Percentiles rank a stretch among this genome's conserved stretches.
These are phyloP conservation scores for Apotomis turbidana DNA, from an alignment of 2,888 invertebrate genomes.

Conservation along the genomic window DNA sequence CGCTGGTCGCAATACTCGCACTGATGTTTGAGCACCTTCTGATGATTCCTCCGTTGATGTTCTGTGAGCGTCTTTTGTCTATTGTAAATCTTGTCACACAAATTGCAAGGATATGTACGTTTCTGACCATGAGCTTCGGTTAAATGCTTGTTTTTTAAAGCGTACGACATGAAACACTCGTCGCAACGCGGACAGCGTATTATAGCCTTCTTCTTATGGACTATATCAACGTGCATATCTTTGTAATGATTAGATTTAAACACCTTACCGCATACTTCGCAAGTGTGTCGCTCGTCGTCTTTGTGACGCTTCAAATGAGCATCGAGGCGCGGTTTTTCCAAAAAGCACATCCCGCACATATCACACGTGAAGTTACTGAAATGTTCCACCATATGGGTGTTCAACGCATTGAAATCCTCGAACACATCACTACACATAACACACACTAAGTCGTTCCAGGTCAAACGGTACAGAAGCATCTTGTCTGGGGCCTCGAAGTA, in stretches of 20 bases:
- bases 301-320: slow-evolving; percentile 77
- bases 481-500: slow-evolving; percentile 77
- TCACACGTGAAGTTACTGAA: slow-evolving; percentile 77
- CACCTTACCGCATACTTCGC: slow-evolving; percentile 78
- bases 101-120: slow-evolving; percentile 72
- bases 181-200: slow-evolving; percentile 75
- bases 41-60: slow-evolving; percentile 74
- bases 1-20: slow-evolving; percentile 83
- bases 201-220: slow-evolving; percentile 75
- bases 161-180: slow-evolving; percentile 77
- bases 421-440: slow-evolving; percentile 75
- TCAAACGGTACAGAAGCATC: slow-evolving; percentile 67
- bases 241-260: slow-evolving; percentile 78
- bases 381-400: slow-evolving; percentile 77
- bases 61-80: slow-evolving; percentile 74
- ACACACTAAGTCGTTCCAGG: slow-evolving; percentile 75
- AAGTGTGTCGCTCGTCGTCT: slow-evolving; percentile 80
- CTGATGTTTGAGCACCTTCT: slow-evolving; percentile 77
- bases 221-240: slow-evolving; percentile 77
- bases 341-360: slow-evolving; percentile 75
- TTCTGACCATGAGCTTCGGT: slow-evolving; percentile 76
- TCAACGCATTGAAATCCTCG: slow-evolving; percentile 73
- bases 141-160: slow-evolving; percentile 72
- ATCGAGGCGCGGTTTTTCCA: slow-evolving; percentile 75
- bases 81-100: slow-evolving; percentile 78